Base-by-base conservation (phyloP, 2,888 invertebrate species). In the Clivina fossor region DNA sequence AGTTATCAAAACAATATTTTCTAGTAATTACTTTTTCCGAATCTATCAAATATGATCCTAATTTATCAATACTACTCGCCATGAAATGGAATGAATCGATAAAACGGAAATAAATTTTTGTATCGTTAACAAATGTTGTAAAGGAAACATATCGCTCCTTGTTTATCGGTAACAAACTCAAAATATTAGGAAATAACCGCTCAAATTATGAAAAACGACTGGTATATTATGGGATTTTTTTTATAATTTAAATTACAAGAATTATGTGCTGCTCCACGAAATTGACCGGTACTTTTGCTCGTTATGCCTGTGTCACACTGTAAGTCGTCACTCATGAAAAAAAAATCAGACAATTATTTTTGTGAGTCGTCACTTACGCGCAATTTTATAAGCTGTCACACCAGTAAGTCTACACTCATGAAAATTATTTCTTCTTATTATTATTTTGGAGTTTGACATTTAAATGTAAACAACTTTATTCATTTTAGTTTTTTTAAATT, bases 91-190 rank as follows among this genome's bases (percentile, higher is more conserved):
- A 63, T 5, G 60, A 63, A 61, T 57, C 63, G 40, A n/a, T n/a
- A n/a, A n/a, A n/a, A n/a, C n/a, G n/a, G n/a, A n/a, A n/a, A n/a
- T n/a, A n/a, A n/a, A n/a, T n/a, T n/a, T n/a, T n/a, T n/a, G n/a
- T n/a, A n/a, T n/a, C n/a, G n/a, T n/a, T n/a, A n/a, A n/a, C 18
- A 11, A 47, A 30, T 32, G 60, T 64, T 4, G 55, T 53, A 26
- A 64, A 62, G 8, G 64, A 62, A 19, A 65, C 62, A 32, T 62
- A 68, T 35, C 56, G 50, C 40, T 70, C 65, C 35, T 65, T 64
- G 33, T 61, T 65, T 16, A 58, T 19, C 0, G 67, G 58, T 28
- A 4, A 64, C 60, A n/a, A 64, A 37, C 2, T 63, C 37, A 4
- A 64, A 58, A n/a, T n/a, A n/a, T n/a, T n/a, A n/a, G n/a, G n/a